Evolutionary conservation across 2,113 vertebrate genomes (phyloP), one percentile per base, ranked within the genome.

Genomic region (Axis porcinus): DNA sequence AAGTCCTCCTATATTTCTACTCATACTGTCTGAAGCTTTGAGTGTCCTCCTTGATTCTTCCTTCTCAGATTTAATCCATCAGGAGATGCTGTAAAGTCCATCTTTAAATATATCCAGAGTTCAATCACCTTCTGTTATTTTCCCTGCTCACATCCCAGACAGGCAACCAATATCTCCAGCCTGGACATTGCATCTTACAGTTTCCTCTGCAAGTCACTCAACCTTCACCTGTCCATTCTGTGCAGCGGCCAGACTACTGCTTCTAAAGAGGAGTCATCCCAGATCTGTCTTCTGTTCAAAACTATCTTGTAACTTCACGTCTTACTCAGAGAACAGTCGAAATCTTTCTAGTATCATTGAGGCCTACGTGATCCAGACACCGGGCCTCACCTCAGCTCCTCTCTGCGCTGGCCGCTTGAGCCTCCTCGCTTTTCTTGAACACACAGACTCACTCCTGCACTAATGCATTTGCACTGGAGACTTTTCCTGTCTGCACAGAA

Each of bases 321-420:
- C 33, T 62, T 58, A 84, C 12, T 16, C 43, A 86, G 43, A 54
- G 27, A 79, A 43, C 60, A 86, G 40, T 54, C 1, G 2, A 45
- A 57, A 45, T 15, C 40, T 7, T 64, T 17, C 9, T 23, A 25
- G 1, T 14, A 28, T 19, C n/a, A 21, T 19, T 30, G 4, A 50
- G n/a, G 13, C 43, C 23, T 33, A 40, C 2, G 0, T 25, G 23
- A 52, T 54, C 57, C 11, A 3, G 17, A 25, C 11, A 8, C 28
- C 4, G 0, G 84, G 54, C 13, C 16, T 87, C 2, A 13, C 4
- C 19, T 45, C 57, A 27, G 0, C 9, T 40, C 33, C 30, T 12
- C 19, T 76, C 52, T 30, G 27, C 55, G 81, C 43, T 15, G 40
- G 92, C 70, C 55, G 14, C 30, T 30, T 16, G 0, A 1, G 45